These are phyloP conservation scores for Tenebrosternarchus preto DNA, from an alignment of 2,113 vertebrate genomes.

Conservation along the genomic window DNA sequence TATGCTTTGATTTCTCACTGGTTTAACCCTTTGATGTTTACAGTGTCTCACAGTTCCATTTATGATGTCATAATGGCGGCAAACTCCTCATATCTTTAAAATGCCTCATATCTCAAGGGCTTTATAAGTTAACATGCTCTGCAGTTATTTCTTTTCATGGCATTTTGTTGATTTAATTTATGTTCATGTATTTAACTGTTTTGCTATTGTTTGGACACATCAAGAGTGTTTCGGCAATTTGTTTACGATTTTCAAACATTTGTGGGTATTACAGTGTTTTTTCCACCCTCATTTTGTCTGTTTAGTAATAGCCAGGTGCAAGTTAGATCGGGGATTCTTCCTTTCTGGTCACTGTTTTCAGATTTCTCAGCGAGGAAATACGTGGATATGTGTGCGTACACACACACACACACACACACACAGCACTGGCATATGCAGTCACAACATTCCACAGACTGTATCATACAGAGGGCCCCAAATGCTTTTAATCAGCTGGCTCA, in stretches of 20 bases:
- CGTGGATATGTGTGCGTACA: background rate
- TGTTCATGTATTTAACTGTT: background rate
- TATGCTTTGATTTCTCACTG: no score
- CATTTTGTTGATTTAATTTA: background rate
- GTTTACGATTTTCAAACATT: background rate
- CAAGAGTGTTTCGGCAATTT: background rate
- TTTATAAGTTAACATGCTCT: no score
- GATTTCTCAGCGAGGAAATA: background rate
- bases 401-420: constrained; percentile 32
- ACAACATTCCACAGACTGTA: constrained; percentile 72
- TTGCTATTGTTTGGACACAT: background rate
- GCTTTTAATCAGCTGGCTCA: constrained; percentile 78
- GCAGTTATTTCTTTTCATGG: background rate
- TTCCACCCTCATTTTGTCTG: no score
- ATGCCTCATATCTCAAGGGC: background rate
- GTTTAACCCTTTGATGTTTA: no score
- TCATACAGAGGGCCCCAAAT: constrained; percentile 72
- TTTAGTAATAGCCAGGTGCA: no score
- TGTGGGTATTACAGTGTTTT: background rate
- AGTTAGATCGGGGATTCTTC: background rate
- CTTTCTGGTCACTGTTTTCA: background rate
- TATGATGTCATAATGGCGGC: no score
- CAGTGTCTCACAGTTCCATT: no score
- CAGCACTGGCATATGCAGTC: constrained; percentile 61
- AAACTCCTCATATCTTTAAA: background rate